A percentile compares a stretch with the other conserved stretches of the same genome.
These are phyloP conservation scores for Steromphala cineraria DNA, from an alignment of 2,888 invertebrate species.

Conservation along the genomic window DNA sequence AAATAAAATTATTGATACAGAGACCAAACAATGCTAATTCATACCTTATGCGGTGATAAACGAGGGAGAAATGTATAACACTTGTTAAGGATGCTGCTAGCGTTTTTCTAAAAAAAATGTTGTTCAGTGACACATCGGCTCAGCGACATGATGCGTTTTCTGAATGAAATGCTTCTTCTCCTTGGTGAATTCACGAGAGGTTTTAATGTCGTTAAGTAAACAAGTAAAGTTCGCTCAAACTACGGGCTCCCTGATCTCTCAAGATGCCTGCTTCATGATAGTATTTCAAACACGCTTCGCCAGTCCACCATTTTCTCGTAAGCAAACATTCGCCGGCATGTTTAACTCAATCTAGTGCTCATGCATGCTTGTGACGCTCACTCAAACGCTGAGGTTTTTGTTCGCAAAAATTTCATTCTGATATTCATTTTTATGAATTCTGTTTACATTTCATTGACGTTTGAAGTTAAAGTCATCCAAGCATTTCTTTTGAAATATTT, in stretches of 20 bases:
- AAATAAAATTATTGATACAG: no score
- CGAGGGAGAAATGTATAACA: no score
- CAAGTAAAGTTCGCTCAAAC: neutral
- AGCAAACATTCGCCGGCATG: neutral
- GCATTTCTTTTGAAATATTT: no score
- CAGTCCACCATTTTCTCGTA: neutral
- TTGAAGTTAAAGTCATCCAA: no score
- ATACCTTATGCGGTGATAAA: no score
- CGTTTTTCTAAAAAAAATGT: no score
- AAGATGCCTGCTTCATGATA: slow-evolving; percentile 3
- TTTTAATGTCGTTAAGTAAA: slow-evolving; percentile 1
- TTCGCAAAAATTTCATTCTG: no score
- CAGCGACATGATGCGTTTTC: neutral
- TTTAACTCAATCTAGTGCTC: neutral
- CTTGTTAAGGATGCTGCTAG: no score
- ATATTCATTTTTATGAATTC: no score
- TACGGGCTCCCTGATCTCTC: neutral
- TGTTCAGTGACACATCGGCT: no score
- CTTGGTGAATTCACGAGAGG: neutral
- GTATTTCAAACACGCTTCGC: slow-evolving; percentile 2
- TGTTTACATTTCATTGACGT: no score
- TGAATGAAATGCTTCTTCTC: slow-evolving; percentile 1
- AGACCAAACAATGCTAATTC: no score
- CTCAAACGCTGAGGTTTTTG: neutral
- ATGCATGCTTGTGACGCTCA: neutral